These are phyloP conservation scores for Lycocorax pyrrhopterus DNA, from an alignment of 2,113 vertebrate species.

Conservation along the genomic window DNA sequence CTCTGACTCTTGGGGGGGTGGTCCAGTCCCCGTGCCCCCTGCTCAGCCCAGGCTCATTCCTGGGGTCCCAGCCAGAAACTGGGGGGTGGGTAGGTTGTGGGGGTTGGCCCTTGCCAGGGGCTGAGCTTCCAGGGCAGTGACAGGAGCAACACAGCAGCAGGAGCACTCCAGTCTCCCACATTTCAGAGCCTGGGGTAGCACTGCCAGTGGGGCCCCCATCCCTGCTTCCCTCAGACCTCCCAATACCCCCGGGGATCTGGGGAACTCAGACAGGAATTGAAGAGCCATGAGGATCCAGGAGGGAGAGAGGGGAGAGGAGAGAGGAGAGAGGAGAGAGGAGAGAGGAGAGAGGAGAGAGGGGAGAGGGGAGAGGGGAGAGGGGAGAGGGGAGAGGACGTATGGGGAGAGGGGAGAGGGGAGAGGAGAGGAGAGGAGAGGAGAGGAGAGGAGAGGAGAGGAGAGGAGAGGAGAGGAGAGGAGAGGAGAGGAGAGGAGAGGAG, in stretches of 20 bases:
- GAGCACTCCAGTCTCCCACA: neutral
- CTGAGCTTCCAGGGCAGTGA: neutral
- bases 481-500: neutral
- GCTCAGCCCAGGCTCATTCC: neutral
- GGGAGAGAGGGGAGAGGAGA: neutral
- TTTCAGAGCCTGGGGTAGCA: neutral
- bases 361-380: neutral
- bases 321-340: neutral
- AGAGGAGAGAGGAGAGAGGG: neutral
- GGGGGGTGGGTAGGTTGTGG: neutral
- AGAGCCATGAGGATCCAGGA: neutral
- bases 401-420: neutral
- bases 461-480: neutral
- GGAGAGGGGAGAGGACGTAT: neutral
- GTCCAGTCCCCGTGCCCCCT: neutral
- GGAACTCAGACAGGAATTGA: neutral
- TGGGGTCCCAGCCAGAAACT: neutral
- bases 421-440: neutral
- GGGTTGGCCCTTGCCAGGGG: fast-evolving
- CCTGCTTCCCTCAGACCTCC: neutral
- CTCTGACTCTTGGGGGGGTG: too few species aligned
- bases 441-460: neutral
- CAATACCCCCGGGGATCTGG: neutral
- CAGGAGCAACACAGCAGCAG: neutral
- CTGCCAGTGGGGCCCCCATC: neutral